phyloP scores from a whole-genome alignment of 2,113 vertebrate species.

The Onychostruthus taczanowskii region DNA sequence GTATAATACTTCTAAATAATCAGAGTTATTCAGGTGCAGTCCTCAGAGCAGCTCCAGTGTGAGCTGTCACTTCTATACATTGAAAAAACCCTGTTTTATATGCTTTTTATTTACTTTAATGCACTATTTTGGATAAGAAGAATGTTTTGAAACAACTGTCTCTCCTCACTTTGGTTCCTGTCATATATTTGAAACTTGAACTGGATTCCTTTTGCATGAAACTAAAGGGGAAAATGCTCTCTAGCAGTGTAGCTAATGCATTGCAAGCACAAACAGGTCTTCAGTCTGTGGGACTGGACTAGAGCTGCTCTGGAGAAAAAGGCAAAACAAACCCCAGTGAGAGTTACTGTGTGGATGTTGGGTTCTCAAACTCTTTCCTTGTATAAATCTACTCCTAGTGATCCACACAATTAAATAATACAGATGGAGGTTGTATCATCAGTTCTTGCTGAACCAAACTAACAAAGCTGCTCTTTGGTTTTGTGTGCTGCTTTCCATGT shows the following conservation, averaged over 20 bases:
- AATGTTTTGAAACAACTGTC: neutral
- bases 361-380: neutral
- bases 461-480: neutral
- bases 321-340: neutral
- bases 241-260: neutral
- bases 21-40: neutral
- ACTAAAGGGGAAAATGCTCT: neutral
- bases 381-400: neutral
- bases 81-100: neutral
- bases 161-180: neutral
- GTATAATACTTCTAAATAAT: constrained; percentile 1
- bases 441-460: neutral
- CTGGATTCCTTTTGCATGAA: neutral
- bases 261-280: neutral
- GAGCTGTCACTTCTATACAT: neutral
- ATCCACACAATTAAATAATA: neutral
- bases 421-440: neutral
- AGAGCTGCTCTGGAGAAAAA: neutral
- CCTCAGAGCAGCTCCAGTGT: neutral
- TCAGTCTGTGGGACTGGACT: neutral
- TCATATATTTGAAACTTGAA: neutral
- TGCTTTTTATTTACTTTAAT: neutral
- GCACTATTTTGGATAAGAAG: neutral
- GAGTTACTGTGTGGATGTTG: neutral
- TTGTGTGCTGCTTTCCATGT: neutral